A percentile compares a stretch with the other conserved stretches of the same genome.
phyloP scores from a whole-genome alignment of 2,113 vertebrate species.

The Capricornis sumatraensis region DNA sequence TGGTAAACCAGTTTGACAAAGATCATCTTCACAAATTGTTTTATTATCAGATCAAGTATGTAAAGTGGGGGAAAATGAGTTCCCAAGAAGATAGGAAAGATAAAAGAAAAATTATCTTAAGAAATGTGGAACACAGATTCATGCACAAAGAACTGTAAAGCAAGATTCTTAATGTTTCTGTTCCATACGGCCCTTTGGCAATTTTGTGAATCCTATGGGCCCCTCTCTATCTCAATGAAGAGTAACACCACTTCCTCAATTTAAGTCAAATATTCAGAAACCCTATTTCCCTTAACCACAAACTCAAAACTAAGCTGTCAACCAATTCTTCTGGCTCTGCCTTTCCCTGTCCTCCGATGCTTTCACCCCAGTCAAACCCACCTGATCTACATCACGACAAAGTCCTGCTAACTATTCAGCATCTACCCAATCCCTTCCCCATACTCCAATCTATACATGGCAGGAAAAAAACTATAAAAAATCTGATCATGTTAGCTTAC shows the following conservation, averaged over 20 bases:
- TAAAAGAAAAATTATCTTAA: background rate
- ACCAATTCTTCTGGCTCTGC: background rate
- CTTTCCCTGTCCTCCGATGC: background rate
- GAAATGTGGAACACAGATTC: background rate
- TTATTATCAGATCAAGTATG: constrained; percentile 19
- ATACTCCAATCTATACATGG: background rate
- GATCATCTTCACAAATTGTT: constrained; percentile 35
- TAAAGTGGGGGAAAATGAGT: background rate
- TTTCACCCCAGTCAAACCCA: background rate
- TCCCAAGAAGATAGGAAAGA: background rate
- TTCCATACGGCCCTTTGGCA: background rate
- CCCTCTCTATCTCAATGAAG: background rate
- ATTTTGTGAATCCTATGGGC: background rate
- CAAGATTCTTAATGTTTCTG: background rate
- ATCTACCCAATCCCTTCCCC: background rate
- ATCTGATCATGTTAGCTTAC: background rate
- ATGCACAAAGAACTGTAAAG: background rate
- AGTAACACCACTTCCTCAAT: background rate
- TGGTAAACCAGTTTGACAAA: constrained; percentile 38
- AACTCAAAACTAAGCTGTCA: background rate
- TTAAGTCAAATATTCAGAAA: background rate
- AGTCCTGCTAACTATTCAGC: background rate
- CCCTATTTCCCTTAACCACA: background rate
- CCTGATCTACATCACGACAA: background rate
- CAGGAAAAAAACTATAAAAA: background rate